Evolutionary conservation across 2,888 invertebrate genomes (phyloP).

Genomic region (Amiota minor): DNA sequence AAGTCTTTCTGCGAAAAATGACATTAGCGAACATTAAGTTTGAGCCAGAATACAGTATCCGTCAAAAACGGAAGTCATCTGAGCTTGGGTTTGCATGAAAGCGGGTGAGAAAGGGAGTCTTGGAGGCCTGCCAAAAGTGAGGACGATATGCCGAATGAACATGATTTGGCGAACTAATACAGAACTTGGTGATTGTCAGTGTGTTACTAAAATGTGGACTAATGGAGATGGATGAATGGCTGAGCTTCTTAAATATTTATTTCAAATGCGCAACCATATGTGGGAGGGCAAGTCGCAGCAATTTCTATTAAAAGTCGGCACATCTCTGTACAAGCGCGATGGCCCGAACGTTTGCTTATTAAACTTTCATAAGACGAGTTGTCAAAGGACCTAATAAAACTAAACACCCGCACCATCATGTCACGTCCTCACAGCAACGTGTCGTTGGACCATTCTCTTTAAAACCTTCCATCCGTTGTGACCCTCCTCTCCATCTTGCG

Average conservation of each 20-base stretch:
- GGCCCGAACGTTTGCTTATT: conserved; percentile 16
- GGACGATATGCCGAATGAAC: neutral
- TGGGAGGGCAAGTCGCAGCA: neutral
- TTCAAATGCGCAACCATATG: conserved; percentile 37
- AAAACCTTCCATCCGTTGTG: too few species aligned
- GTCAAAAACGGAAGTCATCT: conserved; percentile 13
- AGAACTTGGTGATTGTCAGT: conserved; percentile 27
- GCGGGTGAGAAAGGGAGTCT: conserved; percentile 14
- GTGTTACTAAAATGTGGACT: conserved; percentile 36
- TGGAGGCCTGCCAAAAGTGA: conserved; percentile 24
- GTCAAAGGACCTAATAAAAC: conserved; percentile 1
- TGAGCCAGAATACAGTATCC: neutral
- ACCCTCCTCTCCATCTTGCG: neutral
- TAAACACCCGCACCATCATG: neutral
- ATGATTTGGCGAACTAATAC: conserved; percentile 18
- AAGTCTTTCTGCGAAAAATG: conserved; percentile 52
- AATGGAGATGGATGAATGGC: conserved; percentile 59
- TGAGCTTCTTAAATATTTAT: conserved; percentile 54
- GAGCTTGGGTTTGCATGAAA: neutral
- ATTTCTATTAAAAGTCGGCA: conserved; percentile 36
- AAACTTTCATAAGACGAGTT: conserved; percentile 18
- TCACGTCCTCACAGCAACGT: too few species aligned
- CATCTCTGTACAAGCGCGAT: neutral
- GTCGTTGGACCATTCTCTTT: too few species aligned
- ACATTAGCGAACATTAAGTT: conserved; percentile 38